Conservation (phyloP, 2,113 vertebrate genomes). For the Prinia subflava region DNA sequence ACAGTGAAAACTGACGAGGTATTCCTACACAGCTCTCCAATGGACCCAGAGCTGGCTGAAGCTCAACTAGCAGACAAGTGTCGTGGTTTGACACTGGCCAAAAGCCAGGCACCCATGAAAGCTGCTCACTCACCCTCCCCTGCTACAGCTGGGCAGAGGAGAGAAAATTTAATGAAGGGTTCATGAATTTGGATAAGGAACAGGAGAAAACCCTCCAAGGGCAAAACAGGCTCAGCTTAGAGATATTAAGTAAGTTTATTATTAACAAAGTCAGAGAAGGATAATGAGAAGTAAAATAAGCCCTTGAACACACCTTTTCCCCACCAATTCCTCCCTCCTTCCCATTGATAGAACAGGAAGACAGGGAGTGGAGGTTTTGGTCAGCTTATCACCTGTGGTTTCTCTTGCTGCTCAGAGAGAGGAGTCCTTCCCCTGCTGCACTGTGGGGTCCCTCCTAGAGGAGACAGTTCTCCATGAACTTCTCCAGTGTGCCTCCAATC, state of each 20-base stretch:
- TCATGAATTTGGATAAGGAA: not conserved
- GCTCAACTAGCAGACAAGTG: not conserved
- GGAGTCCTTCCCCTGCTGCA: not conserved
- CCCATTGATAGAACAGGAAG: not conserved
- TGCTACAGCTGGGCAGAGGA: not conserved
- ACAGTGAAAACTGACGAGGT: not conserved
- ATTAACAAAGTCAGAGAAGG: not conserved
- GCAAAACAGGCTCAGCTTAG: not conserved
- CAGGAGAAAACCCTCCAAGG: not conserved
- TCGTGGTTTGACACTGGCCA: not conserved
- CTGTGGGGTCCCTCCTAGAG: not conserved
- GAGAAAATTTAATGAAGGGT: not conserved
- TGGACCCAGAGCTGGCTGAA: not conserved
- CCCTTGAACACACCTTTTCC: not conserved
- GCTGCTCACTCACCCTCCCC: not conserved
- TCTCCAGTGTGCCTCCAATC: not conserved
- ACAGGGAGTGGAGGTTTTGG: not conserved
- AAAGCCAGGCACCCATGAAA: not conserved
- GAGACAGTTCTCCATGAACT: not conserved
- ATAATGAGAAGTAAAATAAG: not conserved
- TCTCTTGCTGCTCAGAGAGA: not conserved
- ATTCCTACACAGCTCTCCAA: not conserved
- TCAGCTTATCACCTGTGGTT: not conserved
- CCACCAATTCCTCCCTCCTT: not conserved
- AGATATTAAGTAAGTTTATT: not conserved